A percentile compares a stretch with the other conserved stretches of the same genome.
Conservation (phyloP, 2,113 vertebrate genomes). For the Apodemus speciosus region DNA sequence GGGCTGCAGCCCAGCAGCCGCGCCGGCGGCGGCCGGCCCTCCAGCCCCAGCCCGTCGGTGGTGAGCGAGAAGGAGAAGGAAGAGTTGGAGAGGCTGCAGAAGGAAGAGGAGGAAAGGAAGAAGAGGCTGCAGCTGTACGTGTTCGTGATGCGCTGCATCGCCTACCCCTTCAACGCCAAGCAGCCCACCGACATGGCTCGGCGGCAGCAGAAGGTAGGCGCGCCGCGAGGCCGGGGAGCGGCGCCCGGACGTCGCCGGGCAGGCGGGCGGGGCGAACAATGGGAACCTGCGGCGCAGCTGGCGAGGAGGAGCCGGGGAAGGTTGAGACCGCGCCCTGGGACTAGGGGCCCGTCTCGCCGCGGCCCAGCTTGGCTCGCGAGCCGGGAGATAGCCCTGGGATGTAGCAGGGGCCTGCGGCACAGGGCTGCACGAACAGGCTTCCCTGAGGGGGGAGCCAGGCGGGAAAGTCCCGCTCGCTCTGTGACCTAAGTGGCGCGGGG, state of each 20-base stretch:
- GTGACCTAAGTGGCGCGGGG: neutral
- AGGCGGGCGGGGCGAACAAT: slow-evolving; percentile 66
- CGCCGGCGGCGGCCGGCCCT: slow-evolving; percentile 84
- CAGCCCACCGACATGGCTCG: slow-evolving; percentile 98
- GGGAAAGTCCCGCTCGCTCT: slow-evolving; percentile 15
- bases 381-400: neutral
- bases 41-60: slow-evolving; percentile 90
- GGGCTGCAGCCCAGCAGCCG: slow-evolving; percentile 88
- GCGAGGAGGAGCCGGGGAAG: neutral
- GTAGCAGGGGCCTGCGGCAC: neutral
- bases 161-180: slow-evolving; percentile 98
- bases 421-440: neutral
- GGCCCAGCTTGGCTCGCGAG: neutral
- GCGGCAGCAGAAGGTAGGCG: slow-evolving; percentile 96
- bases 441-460: neutral
- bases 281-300: slow-evolving; percentile 56
- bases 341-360: neutral
- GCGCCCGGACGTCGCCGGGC: neutral
- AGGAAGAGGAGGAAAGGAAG: slow-evolving; percentile 96
- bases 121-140: slow-evolving; percentile 97
- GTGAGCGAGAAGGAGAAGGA: slow-evolving; percentile 97
- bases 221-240: neutral
- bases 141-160: slow-evolving; percentile 98
- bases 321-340: slow-evolving; percentile 68
- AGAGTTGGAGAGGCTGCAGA: slow-evolving; percentile 95